Percentiles rank a stretch among this genome's conserved stretches.
Conservation (phyloP, 2,113 vertebrate genomes). For the Strix uralensis region DNA sequence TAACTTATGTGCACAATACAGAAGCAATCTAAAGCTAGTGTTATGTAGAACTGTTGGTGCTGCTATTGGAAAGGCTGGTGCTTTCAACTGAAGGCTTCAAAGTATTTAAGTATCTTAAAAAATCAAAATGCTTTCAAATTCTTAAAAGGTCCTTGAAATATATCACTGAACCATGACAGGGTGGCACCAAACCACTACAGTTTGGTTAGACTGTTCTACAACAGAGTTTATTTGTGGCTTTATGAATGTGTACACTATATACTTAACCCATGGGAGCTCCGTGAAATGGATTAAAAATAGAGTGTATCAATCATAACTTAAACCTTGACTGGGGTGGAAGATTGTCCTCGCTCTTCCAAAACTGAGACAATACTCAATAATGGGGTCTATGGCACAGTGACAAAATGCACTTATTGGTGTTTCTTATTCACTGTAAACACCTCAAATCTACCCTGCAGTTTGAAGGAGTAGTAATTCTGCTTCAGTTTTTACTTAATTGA, state of each 20-base stretch:
- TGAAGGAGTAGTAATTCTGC: not conserved
- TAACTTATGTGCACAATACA: not conserved
- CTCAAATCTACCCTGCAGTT: not conserved
- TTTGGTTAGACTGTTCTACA: not conserved
- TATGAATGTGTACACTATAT: not conserved
- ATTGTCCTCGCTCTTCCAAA: not conserved
- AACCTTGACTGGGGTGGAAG: not conserved
- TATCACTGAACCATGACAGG: not conserved
- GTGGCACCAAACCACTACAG: not conserved
- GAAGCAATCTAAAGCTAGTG: not conserved
- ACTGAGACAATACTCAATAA: not conserved
- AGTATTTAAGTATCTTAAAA: not conserved
- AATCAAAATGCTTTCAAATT: not conserved
- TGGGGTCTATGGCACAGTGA: not conserved
- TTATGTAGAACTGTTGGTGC: fast-evolving
- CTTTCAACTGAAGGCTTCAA: not conserved
- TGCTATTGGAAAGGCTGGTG: not conserved
- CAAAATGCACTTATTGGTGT: not conserved
- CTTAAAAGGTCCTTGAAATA: not conserved
- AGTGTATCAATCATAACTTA: not conserved
- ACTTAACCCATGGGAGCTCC: not conserved
- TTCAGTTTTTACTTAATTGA: not conserved
- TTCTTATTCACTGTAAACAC: not conserved
- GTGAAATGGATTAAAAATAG: not conserved
- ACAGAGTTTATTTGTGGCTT: not conserved